phyloP scores from a whole-genome alignment of 2,113 vertebrate genomes.

The Eleginops maclovinus region DNA sequence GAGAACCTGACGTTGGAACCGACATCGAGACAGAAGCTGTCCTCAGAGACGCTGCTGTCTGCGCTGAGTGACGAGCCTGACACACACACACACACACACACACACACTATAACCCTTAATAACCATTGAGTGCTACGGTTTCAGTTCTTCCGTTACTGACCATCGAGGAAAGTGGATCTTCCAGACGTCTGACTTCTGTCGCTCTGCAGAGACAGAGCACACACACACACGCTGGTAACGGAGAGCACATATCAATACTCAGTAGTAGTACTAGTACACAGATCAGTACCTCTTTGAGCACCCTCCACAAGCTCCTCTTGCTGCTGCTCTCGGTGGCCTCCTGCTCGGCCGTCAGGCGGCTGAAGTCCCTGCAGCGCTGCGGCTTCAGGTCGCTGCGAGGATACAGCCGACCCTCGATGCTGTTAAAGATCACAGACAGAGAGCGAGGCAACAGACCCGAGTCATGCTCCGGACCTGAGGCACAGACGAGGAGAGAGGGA shows the following conservation, averaged over 20 bases:
- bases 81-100: background rate
- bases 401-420: constrained; percentile 85
- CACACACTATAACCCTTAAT: background rate
- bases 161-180: constrained; percentile 18
- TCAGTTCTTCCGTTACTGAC: constrained; percentile 4
- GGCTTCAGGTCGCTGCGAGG: constrained; percentile 89
- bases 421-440: constrained; percentile 90
- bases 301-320: constrained; percentile 89
- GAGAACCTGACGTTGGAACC: constrained; percentile 85
- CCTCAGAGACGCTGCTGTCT: constrained; percentile 59
- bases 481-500: background rate
- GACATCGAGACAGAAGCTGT: constrained; percentile 73
- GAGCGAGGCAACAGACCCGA: constrained; percentile 91
- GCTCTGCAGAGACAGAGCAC: constrained; percentile 47
- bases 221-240: background rate
- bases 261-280: background rate
- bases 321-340: constrained; percentile 81
- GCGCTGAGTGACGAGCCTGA: constrained; percentile 73
- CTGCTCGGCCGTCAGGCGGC: constrained; percentile 88
- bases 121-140: too few species aligned
- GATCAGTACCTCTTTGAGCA: constrained; percentile 88
- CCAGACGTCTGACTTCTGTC: constrained; percentile 47
- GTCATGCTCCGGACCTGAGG: constrained; percentile 89
- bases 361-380: constrained; percentile 89
- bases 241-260: background rate